Base-by-base conservation (phyloP, 2,113 vertebrate species). In the Sander vitreus region DNA sequence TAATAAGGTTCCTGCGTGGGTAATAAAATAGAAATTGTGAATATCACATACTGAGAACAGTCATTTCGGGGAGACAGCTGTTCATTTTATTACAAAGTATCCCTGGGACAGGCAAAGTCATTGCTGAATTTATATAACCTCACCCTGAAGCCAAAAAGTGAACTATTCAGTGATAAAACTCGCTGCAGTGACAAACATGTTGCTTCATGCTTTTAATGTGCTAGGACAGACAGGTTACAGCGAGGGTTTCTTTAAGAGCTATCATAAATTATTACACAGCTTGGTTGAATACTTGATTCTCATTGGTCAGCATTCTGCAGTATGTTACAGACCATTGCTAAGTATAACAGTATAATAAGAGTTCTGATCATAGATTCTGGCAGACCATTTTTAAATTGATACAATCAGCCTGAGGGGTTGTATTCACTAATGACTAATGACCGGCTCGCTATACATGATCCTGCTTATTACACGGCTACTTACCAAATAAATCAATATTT, bases 101-200 rank as follows among this genome's bases (percentile, higher is more conserved):
- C 79, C 81, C 74, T 62, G 54, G 73, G 69, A 89, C 23, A 79
- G 50, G 78, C 54, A 71, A 64, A 68, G 73, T 84, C 80, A 81
- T 83, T 71, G 43, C 66, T 50, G 47, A 80, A 85, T 87, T 90
- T 78, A 81, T 89, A 85, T 81, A 66, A 73, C 33, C 59, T 69
- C 25, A 89, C 53, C 80, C 81, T 84, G 68, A 90, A 60, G 81
- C 85, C 87, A 92, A 87, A 80, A 89, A 71, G 76, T 78, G 77
- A 92, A 89, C 71, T 74, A 85, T 80, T 83, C 36, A 54, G 90
- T 86, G 76, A 91, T 92, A 83, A 89, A 93, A 89, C 71, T 73
- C 14, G 2, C 53, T 83, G 88, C 15, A 5, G 12, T 21, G 21
- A 25, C 6, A 53, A 54, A 66, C 23, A 36, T 47, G 48, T 36